phyloP scores from a whole-genome alignment of 2,113 vertebrate species.

The Corvus moneduloides region DNA sequence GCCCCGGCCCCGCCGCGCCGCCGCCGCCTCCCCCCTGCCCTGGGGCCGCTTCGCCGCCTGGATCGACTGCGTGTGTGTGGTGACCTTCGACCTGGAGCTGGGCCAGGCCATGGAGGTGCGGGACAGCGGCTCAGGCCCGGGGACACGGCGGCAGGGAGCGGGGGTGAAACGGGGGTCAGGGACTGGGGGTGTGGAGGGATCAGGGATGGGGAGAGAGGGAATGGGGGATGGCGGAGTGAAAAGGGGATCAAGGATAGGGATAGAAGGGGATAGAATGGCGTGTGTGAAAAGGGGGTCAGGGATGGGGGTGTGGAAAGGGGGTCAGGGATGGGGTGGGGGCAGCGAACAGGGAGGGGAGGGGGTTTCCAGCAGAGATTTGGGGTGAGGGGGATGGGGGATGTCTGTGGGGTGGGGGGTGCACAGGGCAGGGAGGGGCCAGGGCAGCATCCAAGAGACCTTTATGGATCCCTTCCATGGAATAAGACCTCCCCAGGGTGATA shows the following conservation, averaged over 20 bases:
- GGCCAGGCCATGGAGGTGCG: conserved; percentile 92
- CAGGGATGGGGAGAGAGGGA: not conserved
- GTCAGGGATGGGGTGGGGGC: too few relatives aligned
- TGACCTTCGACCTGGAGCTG: conserved; percentile 93
- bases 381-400: not conserved
- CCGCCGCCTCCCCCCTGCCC: not conserved
- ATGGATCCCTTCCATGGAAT: not conserved
- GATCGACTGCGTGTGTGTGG: conserved; percentile 90
- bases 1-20: not conserved
- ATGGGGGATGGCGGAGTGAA: not conserved
- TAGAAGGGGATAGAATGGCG: too few relatives aligned
- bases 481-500: not conserved
- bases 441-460: not conserved
- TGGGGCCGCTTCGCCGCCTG: conserved; percentile 89
- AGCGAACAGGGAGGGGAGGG: not conserved
- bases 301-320: not conserved
- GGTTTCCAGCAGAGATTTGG: not conserved
- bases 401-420: not conserved
- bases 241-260: not conserved
- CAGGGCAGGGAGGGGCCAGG: not conserved
- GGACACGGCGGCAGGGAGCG: not conserved
- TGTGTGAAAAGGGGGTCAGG: too few relatives aligned
- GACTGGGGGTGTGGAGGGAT: not conserved
- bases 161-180: not conserved
- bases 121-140: not conserved